Base-by-base conservation (phyloP, 2,888 invertebrate genomes). In the Sisyra nigra region DNA sequence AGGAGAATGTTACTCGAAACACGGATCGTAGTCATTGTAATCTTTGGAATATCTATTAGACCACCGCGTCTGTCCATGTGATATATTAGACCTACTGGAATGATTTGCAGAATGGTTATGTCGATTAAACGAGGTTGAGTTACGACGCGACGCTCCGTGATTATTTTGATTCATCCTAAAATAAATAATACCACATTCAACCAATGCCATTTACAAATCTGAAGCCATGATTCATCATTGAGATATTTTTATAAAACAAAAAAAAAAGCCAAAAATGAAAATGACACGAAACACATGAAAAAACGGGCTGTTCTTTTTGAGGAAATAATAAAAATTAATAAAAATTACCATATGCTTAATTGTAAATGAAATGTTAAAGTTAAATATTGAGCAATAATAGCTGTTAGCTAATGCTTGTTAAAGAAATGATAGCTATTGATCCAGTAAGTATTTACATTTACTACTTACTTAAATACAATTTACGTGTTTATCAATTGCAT, bases 1-100 rank as follows among this genome's bases (percentile, higher is more conserved):
- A 9, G 8, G 31, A 30, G 10, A 14, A 14, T n/a, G 11, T 31
- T 33, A 33, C 32, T 53, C 58, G 50, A 62, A 62, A 49, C 54
- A 57, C 49, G 55, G 57, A 46, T 63, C 63, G 51, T 58, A 63
- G 47, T 63, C 63, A 48, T 62, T 57, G 49, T 60, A 63, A 46
- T 63, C 63, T 51, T 63, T 63, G 49, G 56, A 51, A 49, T 61
- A 63, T 45, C 63, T 55, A 51, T 60, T 61, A 45, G 59, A 54
- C 63, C 63, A 63, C 47, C 61, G 54, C 45, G 60, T 57, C 51
- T 62, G 61, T 46, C 57, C 58, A 49, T 59, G 59, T 44, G 57
- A 48, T 49, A 58, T 58, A 48, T 58, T 59, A 45, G 60, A 51
- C 40, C 62, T 54, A 48, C 55, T 58, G 37, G 58, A 52, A 47